These are phyloP conservation scores for Holotrichia oblita DNA, from an alignment of 1,140 invertebrate genomes.

Conservation along the genomic window DNA sequence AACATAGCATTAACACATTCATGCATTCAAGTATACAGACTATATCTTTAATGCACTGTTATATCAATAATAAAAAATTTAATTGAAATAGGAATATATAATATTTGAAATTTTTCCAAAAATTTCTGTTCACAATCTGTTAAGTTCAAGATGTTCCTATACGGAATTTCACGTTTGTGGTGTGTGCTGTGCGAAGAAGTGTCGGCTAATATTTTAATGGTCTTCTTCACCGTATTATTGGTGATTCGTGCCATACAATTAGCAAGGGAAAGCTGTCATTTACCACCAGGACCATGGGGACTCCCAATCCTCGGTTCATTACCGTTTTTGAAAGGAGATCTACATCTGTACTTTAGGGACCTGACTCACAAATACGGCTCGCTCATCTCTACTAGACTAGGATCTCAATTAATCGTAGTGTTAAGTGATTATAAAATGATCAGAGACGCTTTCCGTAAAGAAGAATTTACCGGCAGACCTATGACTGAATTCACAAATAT, in stretches of 20 bases:
- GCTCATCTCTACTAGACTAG: constrained; percentile 82
- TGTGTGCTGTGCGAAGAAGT: constrained; percentile 51
- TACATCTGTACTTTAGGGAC: constrained; percentile 80
- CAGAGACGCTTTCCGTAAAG: constrained; percentile 81
- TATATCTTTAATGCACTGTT: background rate
- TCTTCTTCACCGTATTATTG: constrained; percentile 67
- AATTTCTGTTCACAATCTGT: background rate
- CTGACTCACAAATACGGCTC: constrained; percentile 80
- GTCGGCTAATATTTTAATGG: constrained; percentile 58
- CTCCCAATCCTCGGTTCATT: constrained; percentile 84
- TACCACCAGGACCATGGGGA: constrained; percentile 88
- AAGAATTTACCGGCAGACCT: constrained; percentile 87
- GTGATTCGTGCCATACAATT: constrained; percentile 64
- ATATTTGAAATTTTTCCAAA: constrained; percentile 40
- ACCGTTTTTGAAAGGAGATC: constrained; percentile 77
- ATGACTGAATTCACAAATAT: constrained; percentile 84
- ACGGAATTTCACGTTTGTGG: constrained; percentile 55
- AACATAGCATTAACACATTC: constrained; percentile 49
- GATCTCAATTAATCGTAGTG: constrained; percentile 83
- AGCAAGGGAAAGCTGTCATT: constrained; percentile 64
- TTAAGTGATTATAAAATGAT: constrained; percentile 86
- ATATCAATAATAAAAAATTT: constrained; percentile 46
- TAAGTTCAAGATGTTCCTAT: constrained; percentile 54
- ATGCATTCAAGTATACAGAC: constrained; percentile 49
- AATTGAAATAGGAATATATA: constrained; percentile 43